phyloP scores from a whole-genome alignment of 2,888 invertebrate species.

The Pristionchus mayeri region DNA sequence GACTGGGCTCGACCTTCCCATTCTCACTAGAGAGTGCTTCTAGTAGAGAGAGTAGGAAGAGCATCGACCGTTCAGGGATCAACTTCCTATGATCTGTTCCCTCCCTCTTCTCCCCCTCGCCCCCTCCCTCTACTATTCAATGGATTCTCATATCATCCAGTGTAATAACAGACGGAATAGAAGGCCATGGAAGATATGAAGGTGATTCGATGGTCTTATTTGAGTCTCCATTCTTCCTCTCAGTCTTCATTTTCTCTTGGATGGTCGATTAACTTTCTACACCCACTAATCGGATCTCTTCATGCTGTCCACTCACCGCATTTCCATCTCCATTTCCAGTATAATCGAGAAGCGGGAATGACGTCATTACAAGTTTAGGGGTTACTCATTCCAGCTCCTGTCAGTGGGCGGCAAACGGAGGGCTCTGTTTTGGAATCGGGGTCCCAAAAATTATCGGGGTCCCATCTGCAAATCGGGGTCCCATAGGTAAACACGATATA shows the following conservation, averaged over 20 bases:
- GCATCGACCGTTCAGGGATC: slow-evolving; percentile 37
- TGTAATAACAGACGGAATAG: not conserved
- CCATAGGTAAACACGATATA: too few relatives aligned
- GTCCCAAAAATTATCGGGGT: too few relatives aligned
- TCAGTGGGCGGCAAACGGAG: too few relatives aligned
- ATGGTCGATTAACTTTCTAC: not conserved
- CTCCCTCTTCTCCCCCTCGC: not conserved
- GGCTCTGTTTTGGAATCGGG: too few relatives aligned
- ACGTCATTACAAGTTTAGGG: slow-evolving; percentile 14
- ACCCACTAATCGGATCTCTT: not conserved
- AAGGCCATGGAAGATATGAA: not conserved
- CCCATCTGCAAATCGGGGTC: too few relatives aligned
- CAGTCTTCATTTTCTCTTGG: not conserved
- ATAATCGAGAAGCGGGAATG: not conserved
- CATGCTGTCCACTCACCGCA: not conserved
- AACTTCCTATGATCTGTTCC: not conserved
- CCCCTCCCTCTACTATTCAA: slow-evolving; percentile 31
- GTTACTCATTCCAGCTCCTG: too few relatives aligned
- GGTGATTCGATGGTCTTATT: slow-evolving; percentile 1
- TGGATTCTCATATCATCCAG: slow-evolving; percentile 33
- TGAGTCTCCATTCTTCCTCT: not conserved
- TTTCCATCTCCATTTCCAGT: not conserved
- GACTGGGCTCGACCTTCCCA: not conserved
- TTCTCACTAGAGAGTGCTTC: not conserved
- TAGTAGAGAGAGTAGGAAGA: not conserved